Base-by-base conservation (phyloP, 2,888 invertebrate species). In the Eupithecia centaureata region DNA sequence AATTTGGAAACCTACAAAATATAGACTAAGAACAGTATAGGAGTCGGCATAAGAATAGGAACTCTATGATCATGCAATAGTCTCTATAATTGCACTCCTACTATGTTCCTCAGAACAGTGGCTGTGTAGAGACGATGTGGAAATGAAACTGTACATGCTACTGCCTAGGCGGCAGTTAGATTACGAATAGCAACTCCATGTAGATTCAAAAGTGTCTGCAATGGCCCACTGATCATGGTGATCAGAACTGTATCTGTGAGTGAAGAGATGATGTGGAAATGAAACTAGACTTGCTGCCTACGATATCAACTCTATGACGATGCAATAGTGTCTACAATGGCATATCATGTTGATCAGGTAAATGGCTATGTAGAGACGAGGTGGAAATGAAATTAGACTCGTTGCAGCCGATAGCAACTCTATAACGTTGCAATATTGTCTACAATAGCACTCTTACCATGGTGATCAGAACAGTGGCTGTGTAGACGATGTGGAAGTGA, bases 81-180 rank as follows among this genome's bases (percentile, higher is more conserved):
- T n/a, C n/a, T n/a, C n/a, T n/a, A n/a, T n/a, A n/a, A n/a, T n/a
- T n/a, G n/a, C 7, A 33, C 33, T 8, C 33, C 30, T 30, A 91
- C 91, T 90, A 33, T 86, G 87, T 15, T 84, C 83, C 10, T 89
- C 96, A 25, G 96, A 96, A 63, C 96, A 96, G 83, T 97, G 97
- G 90, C 97, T 97, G 89, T 83, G 97, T 77, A 97, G 94, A 74
- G 97, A 96, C 83, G 96, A 98, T 80, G 97, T 98, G 81, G 96
- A 96, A 63, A 98, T 98, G 94, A 98, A 97, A 71, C 97, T 97
- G 75, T 98, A 98, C 93, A 98, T 98, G 81, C 98, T 95, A 71
- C 98, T 98, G 70, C 98, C 98, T 77, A 91, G 90, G 0, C 91
- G 84, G 0, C 90, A 89, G 0, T n/a, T n/a, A n/a, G n/a, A n/a